A percentile compares a stretch with the other conserved stretches of the same genome.
Conservation (phyloP, 1,140 invertebrate species). For the Cydia amplana region DNA sequence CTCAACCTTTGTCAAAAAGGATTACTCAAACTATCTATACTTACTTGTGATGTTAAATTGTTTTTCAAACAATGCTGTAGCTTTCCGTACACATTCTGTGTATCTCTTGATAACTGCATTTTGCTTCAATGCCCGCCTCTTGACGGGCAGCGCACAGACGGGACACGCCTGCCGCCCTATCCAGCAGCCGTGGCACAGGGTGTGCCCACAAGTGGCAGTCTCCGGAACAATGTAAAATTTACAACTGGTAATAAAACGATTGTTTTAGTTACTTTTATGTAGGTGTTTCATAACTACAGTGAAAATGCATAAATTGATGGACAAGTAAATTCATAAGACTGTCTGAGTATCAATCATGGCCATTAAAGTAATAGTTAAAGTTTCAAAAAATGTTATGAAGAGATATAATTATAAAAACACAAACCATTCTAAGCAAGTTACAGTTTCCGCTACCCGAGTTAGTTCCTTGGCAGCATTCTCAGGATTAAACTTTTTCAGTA, state of each 20-base stretch:
- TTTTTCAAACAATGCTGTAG: conserved; percentile 54
- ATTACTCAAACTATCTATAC: conserved; percentile 34
- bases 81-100: conserved; percentile 52
- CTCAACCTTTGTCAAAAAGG: no score
- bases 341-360: neutral
- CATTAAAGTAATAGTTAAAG: neutral
- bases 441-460: conserved; percentile 44
- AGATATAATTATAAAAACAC: conserved; percentile 28
- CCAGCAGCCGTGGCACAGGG: conserved; percentile 65
- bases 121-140: conserved; percentile 50
- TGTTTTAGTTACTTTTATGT: neutral
- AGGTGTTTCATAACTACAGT: neutral
- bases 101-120: conserved; percentile 54
- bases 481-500: conserved; percentile 12
- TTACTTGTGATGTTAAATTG: conserved; percentile 63
- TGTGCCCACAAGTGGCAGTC: conserved; percentile 63
- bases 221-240: conserved; percentile 60
- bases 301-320: neutral
- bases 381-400: neutral
- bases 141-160: conserved; percentile 46
- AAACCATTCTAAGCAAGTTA: conserved; percentile 66
- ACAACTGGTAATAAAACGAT: conserved; percentile 53
- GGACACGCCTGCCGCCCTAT: conserved; percentile 49
- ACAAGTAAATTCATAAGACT: neutral
- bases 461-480: conserved; percentile 20